These are phyloP conservation scores for Strix aluco DNA, from an alignment of 2,113 vertebrate species.

Conservation along the genomic window DNA sequence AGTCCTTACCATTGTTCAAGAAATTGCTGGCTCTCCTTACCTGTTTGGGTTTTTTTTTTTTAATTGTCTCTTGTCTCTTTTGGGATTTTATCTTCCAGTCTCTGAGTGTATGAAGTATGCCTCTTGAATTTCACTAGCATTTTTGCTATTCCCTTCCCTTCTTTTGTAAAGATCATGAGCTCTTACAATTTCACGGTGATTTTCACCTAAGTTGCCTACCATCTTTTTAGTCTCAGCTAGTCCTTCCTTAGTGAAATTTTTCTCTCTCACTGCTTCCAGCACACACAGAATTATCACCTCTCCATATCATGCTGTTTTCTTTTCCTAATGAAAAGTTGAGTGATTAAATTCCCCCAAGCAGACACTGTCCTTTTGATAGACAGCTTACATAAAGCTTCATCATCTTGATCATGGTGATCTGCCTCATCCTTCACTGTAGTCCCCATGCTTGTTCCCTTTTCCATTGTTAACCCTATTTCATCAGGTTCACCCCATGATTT, in stretches of 20 bases:
- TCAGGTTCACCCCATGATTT: not conserved
- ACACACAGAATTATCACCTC: not conserved
- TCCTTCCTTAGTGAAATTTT: not conserved
- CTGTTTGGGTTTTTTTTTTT: not conserved
- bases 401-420: not conserved
- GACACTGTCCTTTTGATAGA: not conserved
- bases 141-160: not conserved
- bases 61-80: not conserved
- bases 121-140: not conserved
- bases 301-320: not conserved
- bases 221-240: not conserved
- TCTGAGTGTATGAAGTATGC: not conserved
- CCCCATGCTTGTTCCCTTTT: not conserved
- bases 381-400: not conserved
- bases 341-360: not conserved
- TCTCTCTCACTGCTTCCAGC: not conserved
- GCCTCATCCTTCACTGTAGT: not conserved
- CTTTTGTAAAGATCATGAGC: not conserved
- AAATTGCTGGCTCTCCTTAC: not conserved
- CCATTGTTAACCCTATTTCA: not conserved
- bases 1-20: not conserved
- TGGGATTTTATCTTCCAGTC: not conserved
- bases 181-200: not conserved
- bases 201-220: not conserved
- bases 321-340: not conserved